phyloP scores from a whole-genome alignment of 2,888 invertebrate species.

The Eristalis tenax region DNA sequence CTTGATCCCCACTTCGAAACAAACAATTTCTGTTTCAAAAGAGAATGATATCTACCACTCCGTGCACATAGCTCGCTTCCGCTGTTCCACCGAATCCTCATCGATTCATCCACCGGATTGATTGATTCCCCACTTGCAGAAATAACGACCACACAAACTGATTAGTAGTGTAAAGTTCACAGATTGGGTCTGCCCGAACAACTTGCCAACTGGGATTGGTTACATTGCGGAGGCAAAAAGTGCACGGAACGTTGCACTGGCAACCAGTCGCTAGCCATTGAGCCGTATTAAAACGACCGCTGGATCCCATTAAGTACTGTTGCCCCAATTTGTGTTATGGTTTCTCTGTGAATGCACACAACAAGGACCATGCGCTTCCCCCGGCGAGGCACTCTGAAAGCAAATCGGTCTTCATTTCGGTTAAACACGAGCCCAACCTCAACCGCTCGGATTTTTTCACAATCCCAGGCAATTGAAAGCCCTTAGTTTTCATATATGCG shows the following conservation, averaged over 20 bases:
- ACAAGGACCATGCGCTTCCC: background rate
- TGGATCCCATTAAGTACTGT: conserved; percentile 33
- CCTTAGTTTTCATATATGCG: conserved; percentile 4
- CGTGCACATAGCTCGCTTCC: too few species aligned
- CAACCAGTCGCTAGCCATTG: background rate
- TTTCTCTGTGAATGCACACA: conserved; percentile 35
- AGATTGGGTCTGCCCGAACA: background rate
- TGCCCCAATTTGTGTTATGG: conserved; percentile 45
- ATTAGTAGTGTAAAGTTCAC: background rate
- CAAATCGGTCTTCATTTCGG: background rate
- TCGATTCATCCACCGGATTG: background rate
- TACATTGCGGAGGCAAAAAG: background rate
- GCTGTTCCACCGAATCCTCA: too few species aligned
- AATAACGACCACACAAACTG: background rate
- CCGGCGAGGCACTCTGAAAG: background rate
- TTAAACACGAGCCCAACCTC: background rate
- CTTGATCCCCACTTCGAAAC: background rate
- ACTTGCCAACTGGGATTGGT: background rate
- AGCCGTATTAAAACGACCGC: conserved; percentile 30
- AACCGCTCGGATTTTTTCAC: conserved; percentile 10
- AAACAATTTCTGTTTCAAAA: background rate
- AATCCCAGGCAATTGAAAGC: conserved; percentile 24
- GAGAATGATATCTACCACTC: background rate
- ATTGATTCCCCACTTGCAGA: background rate
- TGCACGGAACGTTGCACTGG: background rate